Base-by-base conservation (phyloP, 2,797 vertebrate genomes). In the Acridotheres tristis region DNA sequence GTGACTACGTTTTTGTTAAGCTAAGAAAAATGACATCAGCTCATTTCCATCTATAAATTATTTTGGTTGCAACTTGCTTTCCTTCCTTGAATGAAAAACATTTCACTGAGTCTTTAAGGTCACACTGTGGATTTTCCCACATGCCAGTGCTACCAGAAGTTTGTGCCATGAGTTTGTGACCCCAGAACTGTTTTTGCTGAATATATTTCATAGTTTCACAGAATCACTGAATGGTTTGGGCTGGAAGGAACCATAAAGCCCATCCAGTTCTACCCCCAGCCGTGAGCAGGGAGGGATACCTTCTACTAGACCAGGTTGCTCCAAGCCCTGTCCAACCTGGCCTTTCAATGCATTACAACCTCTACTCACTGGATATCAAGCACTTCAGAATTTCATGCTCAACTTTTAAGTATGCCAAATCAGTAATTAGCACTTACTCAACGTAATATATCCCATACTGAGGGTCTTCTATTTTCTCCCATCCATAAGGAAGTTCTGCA, bases 391-490 rank as follows among this genome's bases (percentile, higher is more conserved):
- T 53, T n/a, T 83, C 47, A 55, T 66, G 42, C 47, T 77, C 36
- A 6, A 47, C 71, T 36, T 88, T 7, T 51, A 57, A 74, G n/a
- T 4, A 19, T 17, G 20, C 23, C 62, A 66, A 92, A 32, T 18
- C 71, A 75, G 16, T 45, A 82, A 89, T 38, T 34, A 65, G 89
- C 93, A 99, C 99, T 99, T 97, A 99, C 99, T 99, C 99, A 26
- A 99, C 99, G 3, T 98, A 99, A 74, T 99, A 99, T 26, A 98
- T 99, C 90, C 99, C 99, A 8, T 99, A 99, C 63, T 99, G 99
- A 57, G 99, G 99, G 94, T 99, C 99, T 90, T 99, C 99, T 88
- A 99, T 99, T 98, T 98, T 99, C 97, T 99, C 99, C 99, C 99
- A 99, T 90, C 99, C 99, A 47, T 99, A 99, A 65, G 99, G 99